A percentile compares a stretch with the other conserved stretches of the same genome.
phyloP scores from a whole-genome alignment of 2,113 vertebrate genomes.

The Trichechus manatus region DNA sequence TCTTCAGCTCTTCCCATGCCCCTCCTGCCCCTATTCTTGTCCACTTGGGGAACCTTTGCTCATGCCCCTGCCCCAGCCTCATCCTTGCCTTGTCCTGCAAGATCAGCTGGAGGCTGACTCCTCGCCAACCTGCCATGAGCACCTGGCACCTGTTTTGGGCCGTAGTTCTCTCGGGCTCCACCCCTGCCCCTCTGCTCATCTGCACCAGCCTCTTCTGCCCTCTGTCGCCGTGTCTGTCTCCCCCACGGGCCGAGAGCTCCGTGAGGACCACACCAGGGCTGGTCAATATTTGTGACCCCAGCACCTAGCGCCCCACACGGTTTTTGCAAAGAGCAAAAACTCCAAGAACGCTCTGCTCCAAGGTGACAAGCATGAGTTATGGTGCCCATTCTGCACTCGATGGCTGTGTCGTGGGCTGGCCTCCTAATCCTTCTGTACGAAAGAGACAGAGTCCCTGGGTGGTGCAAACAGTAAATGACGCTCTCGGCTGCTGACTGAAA shows the following conservation, averaged over 20 bases:
- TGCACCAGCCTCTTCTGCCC: fast-evolving
- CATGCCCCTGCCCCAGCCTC: fast-evolving
- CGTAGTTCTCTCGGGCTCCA: fast-evolving
- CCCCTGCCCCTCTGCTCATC: background rate
- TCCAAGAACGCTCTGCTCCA: too few relatives aligned
- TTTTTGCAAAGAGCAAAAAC: too few relatives aligned
- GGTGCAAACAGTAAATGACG: too few relatives aligned
- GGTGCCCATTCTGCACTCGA: too few relatives aligned
- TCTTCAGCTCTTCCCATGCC: background rate
- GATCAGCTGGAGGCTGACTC: fast-evolving
- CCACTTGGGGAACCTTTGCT: background rate
- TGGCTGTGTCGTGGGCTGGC: fast-evolving
- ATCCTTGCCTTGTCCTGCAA: background rate
- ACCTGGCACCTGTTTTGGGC: fast-evolving
- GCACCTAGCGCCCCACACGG: background rate
- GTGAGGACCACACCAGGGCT: background rate
- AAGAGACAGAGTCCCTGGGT: too few relatives aligned
- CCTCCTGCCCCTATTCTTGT: too few relatives aligned
- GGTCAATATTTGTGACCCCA: too few relatives aligned
- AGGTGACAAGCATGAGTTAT: fast-evolving
- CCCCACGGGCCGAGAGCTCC: background rate
- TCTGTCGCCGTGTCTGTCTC: fast-evolving
- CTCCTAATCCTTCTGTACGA: background rate
- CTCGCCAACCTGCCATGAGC: fast-evolving
- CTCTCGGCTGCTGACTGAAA: too few relatives aligned